Evolutionary conservation across 2,888 invertebrate species (phyloP).

Genomic region (Prenolepis imparis): DNA sequence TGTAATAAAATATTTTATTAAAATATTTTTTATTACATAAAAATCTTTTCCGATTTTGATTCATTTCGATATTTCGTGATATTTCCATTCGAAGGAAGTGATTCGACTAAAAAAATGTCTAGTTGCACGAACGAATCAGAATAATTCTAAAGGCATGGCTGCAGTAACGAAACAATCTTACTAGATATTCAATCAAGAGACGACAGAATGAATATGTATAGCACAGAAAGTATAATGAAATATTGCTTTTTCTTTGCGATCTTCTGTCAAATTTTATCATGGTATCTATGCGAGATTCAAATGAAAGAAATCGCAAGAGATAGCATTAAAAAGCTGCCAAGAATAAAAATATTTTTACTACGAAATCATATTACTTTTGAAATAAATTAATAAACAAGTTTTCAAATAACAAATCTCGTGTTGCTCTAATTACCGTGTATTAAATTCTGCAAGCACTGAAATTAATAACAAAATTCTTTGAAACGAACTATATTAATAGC

Average conservation of each 20-base stretch:
- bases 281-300: background rate
- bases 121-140: slow-evolving; percentile 3
- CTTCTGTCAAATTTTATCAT: slow-evolving; percentile 29
- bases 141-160: slow-evolving; percentile 30
- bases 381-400: slow-evolving; percentile 78
- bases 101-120: slow-evolving; percentile 13
- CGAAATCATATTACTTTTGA: slow-evolving; percentile 66
- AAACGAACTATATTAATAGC: background rate
- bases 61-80: background rate
- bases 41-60: background rate
- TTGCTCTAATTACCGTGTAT: background rate
- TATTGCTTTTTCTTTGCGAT: background rate
- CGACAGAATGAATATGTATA: slow-evolving; percentile 48
- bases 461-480: background rate
- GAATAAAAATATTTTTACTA: slow-evolving; percentile 67
- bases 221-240: slow-evolving; percentile 23
- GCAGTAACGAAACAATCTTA: slow-evolving; percentile 17
- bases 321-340: slow-evolving; percentile 47
- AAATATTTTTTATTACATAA: background rate
- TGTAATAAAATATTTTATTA: background rate
- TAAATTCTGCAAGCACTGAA: background rate
- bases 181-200: slow-evolving; percentile 49
- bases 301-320: background rate
- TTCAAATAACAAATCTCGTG: slow-evolving; percentile 26
- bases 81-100: background rate